A percentile compares a stretch with the other conserved stretches of the same genome.
These are phyloP conservation scores for Fregetta grallaria DNA, from an alignment of 2,113 vertebrate genomes.

Conservation along the genomic window DNA sequence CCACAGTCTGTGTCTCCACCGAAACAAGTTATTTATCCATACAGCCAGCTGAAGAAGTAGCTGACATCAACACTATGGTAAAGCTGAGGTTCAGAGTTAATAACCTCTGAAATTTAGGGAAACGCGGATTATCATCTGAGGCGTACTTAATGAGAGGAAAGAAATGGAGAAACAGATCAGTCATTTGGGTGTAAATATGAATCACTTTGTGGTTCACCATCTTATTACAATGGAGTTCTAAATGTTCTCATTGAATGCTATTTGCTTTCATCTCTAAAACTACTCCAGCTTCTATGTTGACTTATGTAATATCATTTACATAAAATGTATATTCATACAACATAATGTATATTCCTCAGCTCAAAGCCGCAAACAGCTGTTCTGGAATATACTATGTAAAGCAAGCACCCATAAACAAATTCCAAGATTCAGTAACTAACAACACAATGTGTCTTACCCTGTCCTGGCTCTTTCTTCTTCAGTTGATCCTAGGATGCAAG, in stretches of 20 bases:
- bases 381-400: not conserved
- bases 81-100: not conserved
- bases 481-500: not conserved
- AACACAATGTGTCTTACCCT: not conserved
- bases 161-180: constrained; percentile 2
- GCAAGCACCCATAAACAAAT: not conserved
- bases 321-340: not conserved
- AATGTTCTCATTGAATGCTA: not conserved
- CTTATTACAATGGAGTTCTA: not conserved
- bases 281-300: not conserved
- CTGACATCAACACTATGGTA: not conserved
- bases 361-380: not conserved
- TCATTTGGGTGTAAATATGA: not conserved
- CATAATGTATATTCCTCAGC: not conserved
- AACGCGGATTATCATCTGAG: not conserved
- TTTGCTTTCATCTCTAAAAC: not conserved
- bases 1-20: not conserved
- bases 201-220: not conserved
- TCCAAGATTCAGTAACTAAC: not conserved
- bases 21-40: not conserved
- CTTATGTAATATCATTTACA: not conserved
- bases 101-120: not conserved
- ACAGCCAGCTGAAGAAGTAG: not conserved
- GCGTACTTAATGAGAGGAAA: not conserved
- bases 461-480: not conserved